phyloP scores from a whole-genome alignment of 2,113 vertebrate genomes.

The Neodon shergylaensis region DNA sequence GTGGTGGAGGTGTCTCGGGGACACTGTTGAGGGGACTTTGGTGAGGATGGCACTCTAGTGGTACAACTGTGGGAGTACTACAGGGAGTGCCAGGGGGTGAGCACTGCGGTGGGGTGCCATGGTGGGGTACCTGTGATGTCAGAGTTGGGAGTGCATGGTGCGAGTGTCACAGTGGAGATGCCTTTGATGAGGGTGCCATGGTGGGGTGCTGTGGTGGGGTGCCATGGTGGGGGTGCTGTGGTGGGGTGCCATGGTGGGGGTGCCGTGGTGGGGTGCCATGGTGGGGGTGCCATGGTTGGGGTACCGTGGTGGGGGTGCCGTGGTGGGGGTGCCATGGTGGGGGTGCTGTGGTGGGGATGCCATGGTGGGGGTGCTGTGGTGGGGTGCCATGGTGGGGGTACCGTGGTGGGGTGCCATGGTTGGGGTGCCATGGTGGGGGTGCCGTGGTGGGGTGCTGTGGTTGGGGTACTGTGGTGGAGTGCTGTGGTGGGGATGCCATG shows the following conservation, averaged over 20 bases:
- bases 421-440: too few relatives aligned
- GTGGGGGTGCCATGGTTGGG: too few relatives aligned
- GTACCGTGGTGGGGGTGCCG: background rate
- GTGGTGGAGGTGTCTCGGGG: too few relatives aligned
- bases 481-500: background rate
- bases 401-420: background rate
- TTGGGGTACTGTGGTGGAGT: background rate
- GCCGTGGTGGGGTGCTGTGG: too few relatives aligned
- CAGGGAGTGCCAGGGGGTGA: background rate
- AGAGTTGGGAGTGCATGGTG: background rate
- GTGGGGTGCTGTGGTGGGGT: background rate
- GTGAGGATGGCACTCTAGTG: background rate
- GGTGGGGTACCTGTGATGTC: background rate
- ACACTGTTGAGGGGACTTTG: too few relatives aligned
- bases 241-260: background rate
- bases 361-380: too few relatives aligned
- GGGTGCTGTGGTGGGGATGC: background rate
- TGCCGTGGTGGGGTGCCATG: fast-evolving
- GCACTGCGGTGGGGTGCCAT: background rate
- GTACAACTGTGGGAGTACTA: background rate
- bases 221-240: too few relatives aligned
- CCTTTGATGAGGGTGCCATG: background rate
- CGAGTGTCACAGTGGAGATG: background rate
- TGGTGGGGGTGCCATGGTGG: background rate
- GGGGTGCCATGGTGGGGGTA: background rate